These are phyloP conservation scores for Drosophila gaucha DNA, from an alignment of 2,888 invertebrate genomes.

Conservation along the genomic window DNA sequence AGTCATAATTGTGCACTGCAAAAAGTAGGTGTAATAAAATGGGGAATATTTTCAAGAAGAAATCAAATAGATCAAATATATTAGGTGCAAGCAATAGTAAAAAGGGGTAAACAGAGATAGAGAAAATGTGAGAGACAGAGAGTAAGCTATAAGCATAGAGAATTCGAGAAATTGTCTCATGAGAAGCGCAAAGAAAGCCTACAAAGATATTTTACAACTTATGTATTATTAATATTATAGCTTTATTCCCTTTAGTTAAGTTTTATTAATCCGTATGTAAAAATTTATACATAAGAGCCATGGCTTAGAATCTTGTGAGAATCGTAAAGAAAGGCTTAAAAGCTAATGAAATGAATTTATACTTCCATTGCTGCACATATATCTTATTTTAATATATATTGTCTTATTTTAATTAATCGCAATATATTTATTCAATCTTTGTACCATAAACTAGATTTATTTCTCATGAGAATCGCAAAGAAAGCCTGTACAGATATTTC, in stretches of 20 bases:
- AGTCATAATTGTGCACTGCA: constrained; percentile 63
- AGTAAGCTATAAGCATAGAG: neutral
- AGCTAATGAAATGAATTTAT: too few relatives aligned
- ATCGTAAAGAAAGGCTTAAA: neutral
- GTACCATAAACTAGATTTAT: neutral
- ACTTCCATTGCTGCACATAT: neutral
- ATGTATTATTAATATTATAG: too few relatives aligned
- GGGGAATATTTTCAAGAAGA: neutral
- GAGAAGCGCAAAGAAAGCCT: neutral
- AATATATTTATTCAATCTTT: neutral
- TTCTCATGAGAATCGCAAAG: neutral
- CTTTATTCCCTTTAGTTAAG: too few relatives aligned
- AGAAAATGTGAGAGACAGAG: neutral
- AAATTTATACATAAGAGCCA: too few relatives aligned
- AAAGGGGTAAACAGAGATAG: neutral
- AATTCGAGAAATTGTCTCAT: neutral
- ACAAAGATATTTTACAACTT: too few relatives aligned
- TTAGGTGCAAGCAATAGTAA: neutral
- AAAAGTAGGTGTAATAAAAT: neutral
- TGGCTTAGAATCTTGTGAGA: neutral
- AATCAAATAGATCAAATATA: neutral
- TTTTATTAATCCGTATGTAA: too few relatives aligned
- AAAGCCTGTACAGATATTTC: too few relatives aligned
- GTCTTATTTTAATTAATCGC: neutral
- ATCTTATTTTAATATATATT: neutral